phyloP scores from a whole-genome alignment of 2,888 invertebrate species.

The Sesia apiformis region DNA sequence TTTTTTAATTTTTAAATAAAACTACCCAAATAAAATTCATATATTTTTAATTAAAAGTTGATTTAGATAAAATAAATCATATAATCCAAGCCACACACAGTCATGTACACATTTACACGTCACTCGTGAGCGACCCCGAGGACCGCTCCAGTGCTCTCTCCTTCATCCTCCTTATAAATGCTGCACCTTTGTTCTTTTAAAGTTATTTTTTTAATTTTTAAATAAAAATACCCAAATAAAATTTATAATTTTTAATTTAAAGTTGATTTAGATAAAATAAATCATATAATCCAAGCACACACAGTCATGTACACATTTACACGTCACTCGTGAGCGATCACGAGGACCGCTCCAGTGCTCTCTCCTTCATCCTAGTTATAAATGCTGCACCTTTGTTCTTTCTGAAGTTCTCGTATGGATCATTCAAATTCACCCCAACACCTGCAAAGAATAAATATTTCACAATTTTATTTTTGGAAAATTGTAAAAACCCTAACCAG shows the following conservation, averaged over 20 bases:
- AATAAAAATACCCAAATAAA: too few species aligned
- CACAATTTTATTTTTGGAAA: not conserved
- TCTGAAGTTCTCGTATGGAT: constrained; percentile 97
- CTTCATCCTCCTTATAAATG: constrained; percentile 95
- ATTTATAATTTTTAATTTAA: not conserved
- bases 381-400: constrained; percentile 97
- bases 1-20: too few species aligned
- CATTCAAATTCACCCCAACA: constrained; percentile 92
- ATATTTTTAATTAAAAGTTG: constrained; percentile 12
- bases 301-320: constrained; percentile 62
- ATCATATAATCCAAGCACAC: constrained; percentile 54
- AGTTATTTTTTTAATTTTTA: constrained; percentile 71
- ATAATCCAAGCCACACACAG: constrained; percentile 35
- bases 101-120: constrained; percentile 62
- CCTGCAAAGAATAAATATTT: constrained; percentile 68
- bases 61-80: too few species aligned
- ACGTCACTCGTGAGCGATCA: constrained; percentile 45
- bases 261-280: constrained; percentile 67
- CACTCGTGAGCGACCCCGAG: constrained; percentile 37
- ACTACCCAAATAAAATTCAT: too few species aligned
- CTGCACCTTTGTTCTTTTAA: constrained; percentile 97
- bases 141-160: constrained; percentile 86
- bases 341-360: constrained; percentile 82
- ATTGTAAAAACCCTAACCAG: not conserved
- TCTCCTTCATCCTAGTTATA: constrained; percentile 93